A percentile compares a stretch with the other conserved stretches of the same genome.
These are phyloP conservation scores for Sebastes variabilis DNA, from an alignment of 2,797 vertebrate genomes.

Conservation along the genomic window DNA sequence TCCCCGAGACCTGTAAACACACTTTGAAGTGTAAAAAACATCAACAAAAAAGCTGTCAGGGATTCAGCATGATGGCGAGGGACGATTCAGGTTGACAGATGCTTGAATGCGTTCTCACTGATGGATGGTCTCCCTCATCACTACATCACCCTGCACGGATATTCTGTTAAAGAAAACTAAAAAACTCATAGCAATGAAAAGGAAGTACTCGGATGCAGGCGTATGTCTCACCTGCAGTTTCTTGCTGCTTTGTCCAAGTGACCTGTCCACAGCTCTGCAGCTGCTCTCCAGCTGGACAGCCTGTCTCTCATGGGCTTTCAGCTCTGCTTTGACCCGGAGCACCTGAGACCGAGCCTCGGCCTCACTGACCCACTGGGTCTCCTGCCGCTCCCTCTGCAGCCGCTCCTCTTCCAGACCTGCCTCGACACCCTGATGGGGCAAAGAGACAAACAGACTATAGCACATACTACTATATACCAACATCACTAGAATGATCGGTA, in stretches of 20 bases:
- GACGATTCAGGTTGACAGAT: neutral
- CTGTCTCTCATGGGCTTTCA: slow-evolving; percentile 93
- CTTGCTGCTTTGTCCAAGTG: slow-evolving; percentile 90
- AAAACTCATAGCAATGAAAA: neutral
- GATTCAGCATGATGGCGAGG: neutral
- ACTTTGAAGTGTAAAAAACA: neutral
- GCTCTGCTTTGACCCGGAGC: slow-evolving; percentile 88
- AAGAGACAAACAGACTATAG: neutral
- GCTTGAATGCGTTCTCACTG: neutral
- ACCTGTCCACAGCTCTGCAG: slow-evolving; percentile 92
- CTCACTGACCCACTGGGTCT: slow-evolving; percentile 91
- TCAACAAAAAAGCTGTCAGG: neutral
- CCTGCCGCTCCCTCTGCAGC: slow-evolving; percentile 89
- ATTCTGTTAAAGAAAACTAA: neutral
- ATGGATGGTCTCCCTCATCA: neutral
- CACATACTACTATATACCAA: neutral
- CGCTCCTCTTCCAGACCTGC: slow-evolving; percentile 91
- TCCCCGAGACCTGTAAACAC: neutral
- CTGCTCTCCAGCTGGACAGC: slow-evolving; percentile 93
- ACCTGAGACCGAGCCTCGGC: slow-evolving; percentile 92
- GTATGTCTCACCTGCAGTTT: slow-evolving; percentile 87
- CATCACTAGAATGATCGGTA: neutral
- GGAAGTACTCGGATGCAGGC: neutral
- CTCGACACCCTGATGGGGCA: slow-evolving; percentile 84
- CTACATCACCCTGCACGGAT: neutral